Evolutionary conservation across 37 sponge, comb jelly and placozoan genomes (phyloP), one percentile per base, ranked within the genome.

Genomic region (Chondrosia reniformis): DNA sequence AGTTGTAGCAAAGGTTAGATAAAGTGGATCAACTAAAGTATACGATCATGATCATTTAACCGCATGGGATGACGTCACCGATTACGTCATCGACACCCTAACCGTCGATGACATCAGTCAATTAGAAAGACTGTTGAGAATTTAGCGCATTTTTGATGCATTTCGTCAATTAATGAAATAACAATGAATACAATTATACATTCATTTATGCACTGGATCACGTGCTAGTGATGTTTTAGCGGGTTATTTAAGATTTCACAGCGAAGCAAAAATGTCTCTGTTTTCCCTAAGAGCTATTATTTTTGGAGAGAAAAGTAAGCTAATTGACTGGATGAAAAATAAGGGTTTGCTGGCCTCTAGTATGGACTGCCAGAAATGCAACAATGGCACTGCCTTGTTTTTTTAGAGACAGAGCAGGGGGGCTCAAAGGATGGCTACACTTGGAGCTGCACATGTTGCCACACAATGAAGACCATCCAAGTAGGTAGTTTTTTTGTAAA

Each of bases 361-460:
- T 5, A 66, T 28, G 72, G 72, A 69, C n/a, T 69, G 72, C 12
- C 2, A 2, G 72, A 69, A 69, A 6, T 69, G 72, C 43, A 40
- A 40, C 3, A 40, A 40, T 6, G 72, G 72, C 22, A 69, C 72
- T 40, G n/a, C 22, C n/a, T 43, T 69, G 44, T 19, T 19, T 69
- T 69, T 2, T 24, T 1, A 69, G 72, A 69, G 22, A 69, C 72
- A 40, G 72, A 69, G 9, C 72, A 69, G 36, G 72, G 72, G 38
- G 72, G 72, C n/a, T 10, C 43, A 21, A 69, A 69, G 72, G 72
- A 69, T 69, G 72, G 72, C 8, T 40, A 69, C 36, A 69, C 72
- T 69, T 69, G 72, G 44, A 19, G 72, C 22, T 69, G 43, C 36
- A 21, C 72, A 13, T 24, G n/a, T 2, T 69, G 72, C 24, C 41